Evolutionary conservation across 2,797 vertebrate species (phyloP), one percentile per base, ranked within the genome.

Genomic region (Sebastes reedi): DNA sequence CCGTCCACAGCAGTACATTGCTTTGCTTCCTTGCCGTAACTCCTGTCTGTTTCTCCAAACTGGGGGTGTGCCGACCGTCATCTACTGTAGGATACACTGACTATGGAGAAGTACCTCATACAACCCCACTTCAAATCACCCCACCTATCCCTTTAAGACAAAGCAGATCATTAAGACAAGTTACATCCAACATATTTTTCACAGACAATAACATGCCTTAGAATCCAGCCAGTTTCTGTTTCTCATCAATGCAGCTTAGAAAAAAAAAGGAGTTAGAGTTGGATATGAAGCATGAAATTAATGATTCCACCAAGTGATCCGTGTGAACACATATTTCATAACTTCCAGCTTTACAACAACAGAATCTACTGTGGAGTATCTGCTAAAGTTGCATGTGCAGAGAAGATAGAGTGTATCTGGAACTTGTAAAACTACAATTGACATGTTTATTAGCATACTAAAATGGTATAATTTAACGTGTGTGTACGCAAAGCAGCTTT

Each of bases 361-460:
- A 88, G 52, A 84, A 80, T 85, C 68, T 87, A 82, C 80, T 76
- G 79, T 79, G 80, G 80, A 72, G 25, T 86, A 75, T 92, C 93
- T 89, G 79, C 78, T 79, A 62, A 87, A 87, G 77, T 77, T 90
- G 46, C 87, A 80, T 60, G 72, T 74, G 58, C 73, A 3, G 18
- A 75, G 85, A 86, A 85, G 64, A 83, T 79, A 50, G 79, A 89
- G 77, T 83, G 61, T 85, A 81, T 93, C 90, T 93, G 87, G 86
- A 91, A 84, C 87, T 82, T 87, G 83, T 93, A 82, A 90, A 87
- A 87, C 75, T 89, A 42, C 85, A 89, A 89, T 71, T 87, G 84
- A 88, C 83, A 83, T 90, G 83, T 94, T 95, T 93, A 93, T 91
- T 91, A 94, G 84, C 87, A 74, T 84, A 88, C 72, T 91, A 80